Conservation (phyloP, 2,113 vertebrate genomes). For the Sphyrna mokarran region DNA sequence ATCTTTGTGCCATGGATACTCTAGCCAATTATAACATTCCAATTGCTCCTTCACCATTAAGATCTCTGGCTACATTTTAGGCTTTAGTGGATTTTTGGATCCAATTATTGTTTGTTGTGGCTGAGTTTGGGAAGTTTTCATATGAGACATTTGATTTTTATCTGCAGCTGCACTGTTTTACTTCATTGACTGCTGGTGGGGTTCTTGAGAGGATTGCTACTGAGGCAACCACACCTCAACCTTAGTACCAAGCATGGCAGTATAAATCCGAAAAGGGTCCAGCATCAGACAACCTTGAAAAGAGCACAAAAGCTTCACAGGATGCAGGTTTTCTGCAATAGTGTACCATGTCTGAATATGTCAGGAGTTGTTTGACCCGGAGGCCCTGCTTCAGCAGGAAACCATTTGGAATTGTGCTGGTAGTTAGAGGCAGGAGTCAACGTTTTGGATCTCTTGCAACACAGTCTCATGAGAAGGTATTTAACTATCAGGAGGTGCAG, state of each 20-base stretch:
- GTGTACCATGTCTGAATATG: neutral
- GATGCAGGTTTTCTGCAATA: neutral
- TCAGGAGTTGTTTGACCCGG: neutral
- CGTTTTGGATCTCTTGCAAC: no score
- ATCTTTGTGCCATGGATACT: neutral
- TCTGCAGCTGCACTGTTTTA: neutral
- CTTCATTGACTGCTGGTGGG: neutral
- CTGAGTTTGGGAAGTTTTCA: neutral
- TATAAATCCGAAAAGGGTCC: neutral
- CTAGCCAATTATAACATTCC: neutral
- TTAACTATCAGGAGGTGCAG: no score
- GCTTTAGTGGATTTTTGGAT: neutral
- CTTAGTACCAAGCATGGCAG: neutral
- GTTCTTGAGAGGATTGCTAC: neutral
- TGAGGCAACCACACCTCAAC: neutral
- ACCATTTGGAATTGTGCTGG: no score
- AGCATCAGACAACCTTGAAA: neutral
- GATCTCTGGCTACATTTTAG: neutral
- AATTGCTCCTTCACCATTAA: neutral
- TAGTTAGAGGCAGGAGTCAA: no score
- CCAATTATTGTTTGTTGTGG: neutral
- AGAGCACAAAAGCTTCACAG: neutral
- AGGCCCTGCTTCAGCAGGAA: neutral
- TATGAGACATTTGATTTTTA: neutral
- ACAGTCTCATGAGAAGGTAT: no score